A percentile compares a stretch with the other conserved stretches of the same genome.
Evolutionary conservation across 2,888 invertebrate species (phyloP).

Genomic region (Hemicrepidius hirtus): DNA sequence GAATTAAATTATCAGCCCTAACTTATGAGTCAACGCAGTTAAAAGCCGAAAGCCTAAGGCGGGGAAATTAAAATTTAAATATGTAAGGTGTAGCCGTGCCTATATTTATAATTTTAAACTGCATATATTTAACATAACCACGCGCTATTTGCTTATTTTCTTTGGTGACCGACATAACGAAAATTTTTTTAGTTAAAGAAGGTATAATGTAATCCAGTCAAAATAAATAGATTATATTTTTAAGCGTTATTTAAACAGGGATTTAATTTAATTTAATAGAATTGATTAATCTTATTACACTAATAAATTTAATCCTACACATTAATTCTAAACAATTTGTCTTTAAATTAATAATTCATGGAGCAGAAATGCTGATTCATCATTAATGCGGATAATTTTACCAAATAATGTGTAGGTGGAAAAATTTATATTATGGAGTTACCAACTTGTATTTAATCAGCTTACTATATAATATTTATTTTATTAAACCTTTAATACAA

Average conservation of each 20-base stretch:
- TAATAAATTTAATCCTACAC: not conserved
- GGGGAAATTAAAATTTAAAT: conserved; percentile 44
- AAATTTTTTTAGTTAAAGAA: conserved; percentile 2
- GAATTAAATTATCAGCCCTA: not conserved
- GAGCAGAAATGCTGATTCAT: conserved; percentile 1
- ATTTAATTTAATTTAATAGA: too few species aligned
- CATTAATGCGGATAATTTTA: not conserved
- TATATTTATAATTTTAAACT: conserved; percentile 12
- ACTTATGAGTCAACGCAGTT: not conserved
- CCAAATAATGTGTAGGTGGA: not conserved
- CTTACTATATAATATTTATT: too few species aligned
- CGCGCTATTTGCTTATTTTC: conserved; percentile 5
- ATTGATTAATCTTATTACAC: too few species aligned
- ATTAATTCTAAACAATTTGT: conserved; percentile 10
- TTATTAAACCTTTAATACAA: too few species aligned
- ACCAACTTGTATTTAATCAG: too few species aligned
- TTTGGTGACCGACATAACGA: conserved; percentile 15
- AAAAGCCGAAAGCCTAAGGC: conserved; percentile 28
- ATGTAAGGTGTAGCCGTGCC: conserved; percentile 37
- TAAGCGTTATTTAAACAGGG: too few species aligned
- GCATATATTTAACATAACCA: conserved; percentile 11
- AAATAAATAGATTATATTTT: too few species aligned
- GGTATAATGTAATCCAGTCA: not conserved
- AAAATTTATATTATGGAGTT: not conserved
- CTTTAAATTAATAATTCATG: conserved; percentile 5